Conservation (phyloP, 2,113 vertebrate genomes). For the Dipodomys merriami region DNA sequence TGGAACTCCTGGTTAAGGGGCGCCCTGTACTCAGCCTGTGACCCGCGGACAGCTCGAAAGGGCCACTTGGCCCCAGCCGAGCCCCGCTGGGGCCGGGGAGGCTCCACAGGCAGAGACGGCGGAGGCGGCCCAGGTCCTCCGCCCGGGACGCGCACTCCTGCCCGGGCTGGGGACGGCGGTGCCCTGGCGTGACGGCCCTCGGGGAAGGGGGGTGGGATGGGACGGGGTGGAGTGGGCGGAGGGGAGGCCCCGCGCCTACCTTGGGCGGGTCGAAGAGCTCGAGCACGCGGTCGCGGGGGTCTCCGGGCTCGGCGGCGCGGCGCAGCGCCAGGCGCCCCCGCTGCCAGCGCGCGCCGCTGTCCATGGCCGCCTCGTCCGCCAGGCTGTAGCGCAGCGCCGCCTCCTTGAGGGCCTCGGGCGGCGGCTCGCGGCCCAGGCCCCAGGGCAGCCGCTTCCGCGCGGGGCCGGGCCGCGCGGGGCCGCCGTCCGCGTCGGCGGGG, state of each 20-base stretch:
- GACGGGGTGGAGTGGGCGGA: too few relatives aligned
- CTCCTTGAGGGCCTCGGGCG: conserved; percentile 90
- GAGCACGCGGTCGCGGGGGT: conserved; percentile 86
- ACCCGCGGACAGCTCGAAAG: too few relatives aligned
- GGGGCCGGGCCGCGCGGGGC: conserved; percentile 76
- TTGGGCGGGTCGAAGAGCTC: conserved; percentile 98
- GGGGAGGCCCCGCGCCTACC: conserved; percentile 85
- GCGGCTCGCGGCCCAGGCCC: conserved; percentile 85
- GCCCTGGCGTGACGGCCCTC: too few relatives aligned
- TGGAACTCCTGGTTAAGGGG: too few relatives aligned
- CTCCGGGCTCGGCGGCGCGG: conserved; percentile 75
- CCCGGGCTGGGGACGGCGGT: too few relatives aligned
- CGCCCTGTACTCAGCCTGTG: too few relatives aligned
- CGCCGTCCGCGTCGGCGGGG: conserved; percentile 41
- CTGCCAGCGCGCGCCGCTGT: conserved; percentile 92
- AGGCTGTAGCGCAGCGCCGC: conserved; percentile 92
- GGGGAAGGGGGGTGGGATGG: too few relatives aligned
- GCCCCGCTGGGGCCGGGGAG: too few relatives aligned
- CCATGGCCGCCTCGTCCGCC: conserved; percentile 94
- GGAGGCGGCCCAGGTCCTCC: too few relatives aligned
- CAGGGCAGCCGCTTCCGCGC: conserved; percentile 87
- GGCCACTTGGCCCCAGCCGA: too few relatives aligned
- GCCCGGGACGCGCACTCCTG: too few relatives aligned
- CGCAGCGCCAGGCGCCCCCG: conserved; percentile 94
- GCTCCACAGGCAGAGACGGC: too few relatives aligned